Conservation (phyloP, 2,113 vertebrate species). For the Erpornis zantholeuca region DNA sequence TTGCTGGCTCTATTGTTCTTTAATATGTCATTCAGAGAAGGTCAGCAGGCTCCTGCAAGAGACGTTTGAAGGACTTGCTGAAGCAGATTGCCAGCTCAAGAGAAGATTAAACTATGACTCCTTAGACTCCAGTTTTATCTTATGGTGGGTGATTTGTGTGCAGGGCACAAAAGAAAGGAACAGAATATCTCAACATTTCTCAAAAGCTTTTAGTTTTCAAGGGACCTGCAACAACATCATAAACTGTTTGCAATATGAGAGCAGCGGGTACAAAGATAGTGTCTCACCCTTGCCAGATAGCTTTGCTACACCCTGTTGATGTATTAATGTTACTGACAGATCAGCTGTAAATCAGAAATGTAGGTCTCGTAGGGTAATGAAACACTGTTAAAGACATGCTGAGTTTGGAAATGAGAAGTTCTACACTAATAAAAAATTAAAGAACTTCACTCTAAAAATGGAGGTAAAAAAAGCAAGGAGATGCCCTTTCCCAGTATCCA, state of each 20-base stretch:
- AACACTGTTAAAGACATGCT: not conserved
- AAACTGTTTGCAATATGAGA: not conserved
- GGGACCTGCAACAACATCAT: constrained; percentile 6
- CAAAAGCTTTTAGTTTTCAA: constrained; percentile 26
- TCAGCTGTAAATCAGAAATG: not conserved
- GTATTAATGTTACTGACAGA: not conserved
- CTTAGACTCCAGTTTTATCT: constrained; percentile 14
- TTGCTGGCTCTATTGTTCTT: constrained; percentile 1
- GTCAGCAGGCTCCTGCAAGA: constrained; percentile 3
- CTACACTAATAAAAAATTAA: not conserved
- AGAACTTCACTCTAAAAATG: not conserved
- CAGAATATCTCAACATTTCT: not conserved
- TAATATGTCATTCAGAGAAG: constrained; percentile 28
- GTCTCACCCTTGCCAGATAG: not conserved
- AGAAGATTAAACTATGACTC: constrained; percentile 38
- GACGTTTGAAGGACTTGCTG: not conserved
- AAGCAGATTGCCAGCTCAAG: constrained; percentile 9
- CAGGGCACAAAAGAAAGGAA: not conserved
- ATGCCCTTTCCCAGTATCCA: not conserved
- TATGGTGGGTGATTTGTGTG: not conserved
- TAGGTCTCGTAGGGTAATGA: not conserved
- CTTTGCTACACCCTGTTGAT: not conserved
- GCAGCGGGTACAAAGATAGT: not conserved
- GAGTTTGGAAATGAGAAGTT: not conserved
- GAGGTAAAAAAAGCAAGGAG: not conserved